Percentiles rank a stretch among this genome's conserved stretches.
These are phyloP conservation scores for Chloropsis cyanopogon DNA, from an alignment of 2,113 vertebrate species.

Conservation along the genomic window DNA sequence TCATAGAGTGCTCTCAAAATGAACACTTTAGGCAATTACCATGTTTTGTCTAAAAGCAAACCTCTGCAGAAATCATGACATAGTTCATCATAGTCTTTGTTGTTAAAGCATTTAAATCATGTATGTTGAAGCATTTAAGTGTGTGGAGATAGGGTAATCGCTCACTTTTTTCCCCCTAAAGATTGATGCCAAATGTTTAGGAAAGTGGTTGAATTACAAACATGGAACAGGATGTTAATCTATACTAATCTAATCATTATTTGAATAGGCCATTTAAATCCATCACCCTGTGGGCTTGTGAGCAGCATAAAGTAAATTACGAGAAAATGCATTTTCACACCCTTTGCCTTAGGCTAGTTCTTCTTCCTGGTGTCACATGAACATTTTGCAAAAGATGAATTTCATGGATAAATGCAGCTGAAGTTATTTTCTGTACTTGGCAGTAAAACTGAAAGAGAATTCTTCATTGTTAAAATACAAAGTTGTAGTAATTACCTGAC, in stretches of 20 bases:
- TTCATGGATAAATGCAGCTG: neutral
- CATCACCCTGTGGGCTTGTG: neutral
- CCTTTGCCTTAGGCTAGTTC: neutral
- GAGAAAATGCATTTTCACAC: conserved; percentile 10
- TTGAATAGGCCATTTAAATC: neutral
- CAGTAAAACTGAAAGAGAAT: neutral
- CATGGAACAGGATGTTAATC: neutral
- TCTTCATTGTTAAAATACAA: neutral
- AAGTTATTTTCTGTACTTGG: conserved; percentile 32
- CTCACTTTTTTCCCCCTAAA: neutral
- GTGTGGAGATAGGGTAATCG: neutral
- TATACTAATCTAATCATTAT: neutral
- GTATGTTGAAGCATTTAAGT: neutral
- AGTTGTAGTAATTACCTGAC: neutral
- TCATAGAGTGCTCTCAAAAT: neutral
- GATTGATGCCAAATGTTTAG: neutral
- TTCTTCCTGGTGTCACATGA: neutral
- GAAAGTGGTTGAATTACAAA: neutral
- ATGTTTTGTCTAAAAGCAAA: neutral
- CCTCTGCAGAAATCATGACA: neutral
- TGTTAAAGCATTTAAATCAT: neutral
- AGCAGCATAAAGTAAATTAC: neutral
- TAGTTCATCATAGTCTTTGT: neutral
- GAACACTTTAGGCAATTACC: neutral
- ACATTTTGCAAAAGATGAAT: neutral